Base-by-base conservation (phyloP, 1,140 invertebrate species). In the Lordiphosa stackelbergi region DNA sequence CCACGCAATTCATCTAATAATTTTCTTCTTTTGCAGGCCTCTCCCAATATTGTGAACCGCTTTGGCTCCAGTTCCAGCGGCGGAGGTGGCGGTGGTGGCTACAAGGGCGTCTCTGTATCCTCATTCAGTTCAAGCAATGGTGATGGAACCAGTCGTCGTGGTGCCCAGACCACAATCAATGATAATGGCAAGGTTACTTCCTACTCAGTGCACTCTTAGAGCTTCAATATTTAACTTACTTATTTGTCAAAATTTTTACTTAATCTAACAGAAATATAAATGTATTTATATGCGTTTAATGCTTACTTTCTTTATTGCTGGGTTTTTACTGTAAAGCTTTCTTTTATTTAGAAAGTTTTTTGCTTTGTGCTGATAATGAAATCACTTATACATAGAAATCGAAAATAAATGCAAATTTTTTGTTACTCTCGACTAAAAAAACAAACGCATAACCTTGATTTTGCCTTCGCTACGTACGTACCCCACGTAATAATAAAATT, bases 101-200 rank as follows among this genome's bases (percentile, higher is more conserved):
- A 84, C 46, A 91, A 86, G 63, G 90, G 90, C 49, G 91, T 93
- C 13, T 93, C 91, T 13, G 90, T 91, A n/a, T 92, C 91, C 1
- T 93, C 92, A 8, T 91, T 89, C 28, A 90, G 91, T 41, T 89
- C 88, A 1, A 90, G 89, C 1, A 89, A 92, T 72, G 93, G 93
- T 16, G 89, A 92, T 52, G 87, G 88, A 16, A 81, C 86, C 36
- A 89, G 85, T 12, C 88, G 87, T 41, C 91, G 92, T 56, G 85
- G 89, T 13, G 90, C 93, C 1, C 90, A 91, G 35, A 93, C 93
- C 6, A 90, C 91, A 2, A 89, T 94, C 42, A 93, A 94, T 66
- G 91, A 94, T 61, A 93, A 94, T 69, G 93, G 93, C 71, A 91
- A 91, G 71, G 87, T 94, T 43, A 91, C 90, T 28, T 89, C 89